Evolutionary conservation across 2,888 invertebrate species (phyloP).

Genomic region (Pheosia gnoma): DNA sequence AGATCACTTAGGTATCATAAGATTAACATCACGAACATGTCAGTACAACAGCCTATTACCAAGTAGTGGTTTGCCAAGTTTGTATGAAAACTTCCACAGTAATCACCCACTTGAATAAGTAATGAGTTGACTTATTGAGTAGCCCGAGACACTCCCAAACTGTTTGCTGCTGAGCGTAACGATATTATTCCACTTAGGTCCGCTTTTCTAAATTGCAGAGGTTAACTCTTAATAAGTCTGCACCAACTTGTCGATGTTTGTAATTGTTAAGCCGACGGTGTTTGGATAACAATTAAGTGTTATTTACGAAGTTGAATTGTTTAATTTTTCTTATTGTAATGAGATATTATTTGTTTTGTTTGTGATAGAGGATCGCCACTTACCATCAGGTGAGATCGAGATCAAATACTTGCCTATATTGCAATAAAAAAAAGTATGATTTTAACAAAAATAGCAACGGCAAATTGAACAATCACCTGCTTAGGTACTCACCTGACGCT

Average conservation of each 20-base stretch:
- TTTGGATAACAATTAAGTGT: conserved; percentile 15
- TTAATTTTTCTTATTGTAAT: not conserved
- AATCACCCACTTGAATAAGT: conserved; percentile 27
- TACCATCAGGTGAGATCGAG: too few relatives aligned
- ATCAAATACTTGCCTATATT: too few relatives aligned
- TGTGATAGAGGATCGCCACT: too few relatives aligned
- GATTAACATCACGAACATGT: too few relatives aligned
- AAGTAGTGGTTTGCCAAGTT: conserved; percentile 6
- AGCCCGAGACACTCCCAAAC: conserved; percentile 15
- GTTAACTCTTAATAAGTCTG: conserved; percentile 23
- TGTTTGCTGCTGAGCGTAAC: conserved; percentile 17
- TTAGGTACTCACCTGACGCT: too few relatives aligned
- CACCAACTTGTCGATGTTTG: conserved; percentile 21
- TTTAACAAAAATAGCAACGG: not conserved
- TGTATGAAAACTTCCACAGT: conserved; percentile 16
- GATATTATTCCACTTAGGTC: conserved; percentile 21
- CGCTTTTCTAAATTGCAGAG: conserved; percentile 15
- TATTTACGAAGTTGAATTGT: not conserved
- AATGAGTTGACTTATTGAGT: conserved; percentile 24
- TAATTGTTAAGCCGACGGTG: conserved; percentile 22
- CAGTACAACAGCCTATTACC: too few relatives aligned
- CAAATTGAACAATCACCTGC: not conserved
- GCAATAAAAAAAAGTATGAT: too few relatives aligned
- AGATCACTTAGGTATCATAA: too few relatives aligned
- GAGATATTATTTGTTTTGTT: not conserved